Evolutionary conservation across 92 coral and sea anemone species (phyloP).

Genomic region (Plumapathes pennacea): DNA sequence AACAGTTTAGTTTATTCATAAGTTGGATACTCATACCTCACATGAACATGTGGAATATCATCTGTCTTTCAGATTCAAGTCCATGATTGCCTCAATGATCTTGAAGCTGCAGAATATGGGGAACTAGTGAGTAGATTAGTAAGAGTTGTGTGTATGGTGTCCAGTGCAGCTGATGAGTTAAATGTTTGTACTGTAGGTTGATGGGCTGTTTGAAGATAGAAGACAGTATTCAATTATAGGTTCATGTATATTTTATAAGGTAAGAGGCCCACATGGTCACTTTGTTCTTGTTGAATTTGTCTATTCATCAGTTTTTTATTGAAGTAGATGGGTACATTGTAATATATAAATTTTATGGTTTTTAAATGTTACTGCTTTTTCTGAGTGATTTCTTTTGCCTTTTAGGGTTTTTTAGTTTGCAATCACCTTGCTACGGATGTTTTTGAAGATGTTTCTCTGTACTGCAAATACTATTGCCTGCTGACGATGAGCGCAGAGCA

Average conservation of each 20-base stretch:
- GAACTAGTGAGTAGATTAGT: conserved; percentile 65
- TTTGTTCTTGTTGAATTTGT: background rate
- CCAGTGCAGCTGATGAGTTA: background rate
- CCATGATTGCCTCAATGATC: conserved; percentile 82
- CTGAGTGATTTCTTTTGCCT: background rate
- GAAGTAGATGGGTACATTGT: background rate
- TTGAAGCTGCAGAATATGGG: conserved; percentile 98
- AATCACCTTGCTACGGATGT: conserved; percentile 91
- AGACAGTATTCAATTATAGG: conserved; percentile 97
- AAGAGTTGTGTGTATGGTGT: background rate
- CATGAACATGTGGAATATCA: no score
- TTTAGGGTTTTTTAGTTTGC: conserved; percentile 87
- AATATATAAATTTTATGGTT: no score
- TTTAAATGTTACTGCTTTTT: background rate
- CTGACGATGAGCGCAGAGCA: conserved; percentile 88
- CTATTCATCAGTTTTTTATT: background rate
- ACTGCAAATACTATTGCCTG: conserved; percentile 93
- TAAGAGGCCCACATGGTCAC: conserved; percentile 7
- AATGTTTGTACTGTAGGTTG: conserved; percentile 51
- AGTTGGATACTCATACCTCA: no score
- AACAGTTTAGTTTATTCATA: no score
- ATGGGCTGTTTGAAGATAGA: conserved; percentile 89
- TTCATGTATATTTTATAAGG: conserved; percentile 94
- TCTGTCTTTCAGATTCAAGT: conserved; percentile 58
- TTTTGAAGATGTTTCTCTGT: conserved; percentile 79